A percentile compares a stretch with the other conserved stretches of the same genome.
Conservation (phyloP, 1,140 invertebrate genomes). For the Brachionus manjavacas region DNA sequence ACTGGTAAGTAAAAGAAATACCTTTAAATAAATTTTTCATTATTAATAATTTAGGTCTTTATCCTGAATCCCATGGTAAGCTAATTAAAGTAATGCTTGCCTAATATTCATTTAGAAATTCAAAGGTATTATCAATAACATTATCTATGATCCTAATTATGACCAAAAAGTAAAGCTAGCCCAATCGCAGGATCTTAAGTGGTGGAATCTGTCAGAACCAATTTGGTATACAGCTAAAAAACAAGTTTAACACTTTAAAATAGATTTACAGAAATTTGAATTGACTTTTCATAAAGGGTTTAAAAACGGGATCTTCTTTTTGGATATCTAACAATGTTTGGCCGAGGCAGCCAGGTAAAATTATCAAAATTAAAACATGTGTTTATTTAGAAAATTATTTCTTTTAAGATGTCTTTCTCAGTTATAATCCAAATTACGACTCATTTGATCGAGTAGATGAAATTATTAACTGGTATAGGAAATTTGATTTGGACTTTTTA, state of each 20-base stretch:
- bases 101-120: background rate
- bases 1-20: slow-evolving; percentile 56
- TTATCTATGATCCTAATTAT: slow-evolving; percentile 32
- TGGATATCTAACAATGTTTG: slow-evolving; percentile 28
- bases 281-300: background rate
- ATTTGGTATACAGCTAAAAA: slow-evolving; percentile 37
- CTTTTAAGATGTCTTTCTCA: background rate
- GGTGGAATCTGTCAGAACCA: slow-evolving; percentile 11
- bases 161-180: background rate
- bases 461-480: slow-evolving; percentile 66
- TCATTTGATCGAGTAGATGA: slow-evolving; percentile 60
- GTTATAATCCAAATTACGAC: slow-evolving; percentile 22
- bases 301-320: slow-evolving; percentile 37
- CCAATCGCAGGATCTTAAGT: background rate
- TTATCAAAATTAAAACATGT: background rate
- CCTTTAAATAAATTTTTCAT: background rate
- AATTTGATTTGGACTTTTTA: slow-evolving; percentile 59
- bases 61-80: slow-evolving; percentile 12
- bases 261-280: too few species aligned
- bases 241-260: slow-evolving; percentile 21
- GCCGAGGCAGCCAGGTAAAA: slow-evolving; percentile 16
- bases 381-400: background rate
- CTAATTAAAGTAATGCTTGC: background rate
- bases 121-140: background rate
- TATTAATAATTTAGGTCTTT: background rate